phyloP scores from a whole-genome alignment of 2,888 invertebrate species.

The Trypoxylon attenuatum region DNA sequence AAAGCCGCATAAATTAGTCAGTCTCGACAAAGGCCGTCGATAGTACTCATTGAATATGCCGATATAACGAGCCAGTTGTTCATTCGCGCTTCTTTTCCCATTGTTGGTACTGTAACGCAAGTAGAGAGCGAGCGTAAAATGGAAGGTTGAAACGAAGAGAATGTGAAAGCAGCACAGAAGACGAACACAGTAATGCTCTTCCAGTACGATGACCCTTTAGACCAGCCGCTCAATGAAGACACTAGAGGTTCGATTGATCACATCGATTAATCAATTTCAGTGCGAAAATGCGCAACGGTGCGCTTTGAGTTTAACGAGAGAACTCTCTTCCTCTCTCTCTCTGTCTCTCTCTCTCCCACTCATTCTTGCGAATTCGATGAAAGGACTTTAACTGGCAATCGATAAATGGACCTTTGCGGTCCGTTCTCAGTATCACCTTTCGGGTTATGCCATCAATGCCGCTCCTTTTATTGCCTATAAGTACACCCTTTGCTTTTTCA shows the following conservation, averaged over 20 bases:
- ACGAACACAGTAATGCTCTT: neutral
- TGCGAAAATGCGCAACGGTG: neutral
- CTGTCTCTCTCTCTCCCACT: no score
- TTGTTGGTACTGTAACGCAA: neutral
- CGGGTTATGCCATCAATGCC: constrained; percentile 4
- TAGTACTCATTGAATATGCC: no score
- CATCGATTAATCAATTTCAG: constrained; percentile 2
- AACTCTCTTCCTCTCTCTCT: neutral
- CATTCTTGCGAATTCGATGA: no score
- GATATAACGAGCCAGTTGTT: no score
- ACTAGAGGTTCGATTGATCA: neutral
- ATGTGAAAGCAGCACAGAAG: neutral
- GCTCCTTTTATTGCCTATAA: constrained; percentile 12
- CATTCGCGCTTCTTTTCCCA: neutral
- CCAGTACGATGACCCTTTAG: neutral
- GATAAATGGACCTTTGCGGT: constrained; percentile 10
- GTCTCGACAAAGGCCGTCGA: no score
- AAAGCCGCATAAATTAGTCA: no score
- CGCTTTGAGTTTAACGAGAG: constrained; percentile 6
- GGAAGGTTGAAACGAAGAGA: neutral
- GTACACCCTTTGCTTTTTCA: no score
- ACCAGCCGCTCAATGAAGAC: neutral
- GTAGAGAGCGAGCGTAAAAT: neutral
- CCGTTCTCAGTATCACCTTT: constrained; percentile 8
- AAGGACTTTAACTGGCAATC: neutral